phyloP scores from a whole-genome alignment of 2,888 invertebrate genomes.

The Agelastica alni region DNA sequence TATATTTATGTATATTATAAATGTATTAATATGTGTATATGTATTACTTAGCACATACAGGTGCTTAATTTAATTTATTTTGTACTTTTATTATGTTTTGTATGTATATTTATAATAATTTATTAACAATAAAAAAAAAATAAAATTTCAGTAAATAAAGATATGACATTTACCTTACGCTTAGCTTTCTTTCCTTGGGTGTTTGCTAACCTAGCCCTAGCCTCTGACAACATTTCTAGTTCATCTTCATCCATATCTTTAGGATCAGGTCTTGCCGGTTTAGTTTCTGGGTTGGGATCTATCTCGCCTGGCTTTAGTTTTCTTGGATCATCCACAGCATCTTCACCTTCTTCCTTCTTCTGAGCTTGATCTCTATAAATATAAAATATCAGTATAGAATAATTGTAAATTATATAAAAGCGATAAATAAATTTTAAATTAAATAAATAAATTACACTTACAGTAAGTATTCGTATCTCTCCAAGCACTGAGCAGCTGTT shows the following conservation, averaged over 20 bases:
- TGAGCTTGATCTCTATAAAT: conserved; percentile 89
- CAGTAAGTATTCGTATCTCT: conserved; percentile 95
- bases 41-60: too few species aligned
- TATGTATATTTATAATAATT: too few species aligned
- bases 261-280: conserved; percentile 98
- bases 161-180: conserved; percentile 68
- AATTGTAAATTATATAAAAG: neutral
- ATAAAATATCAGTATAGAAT: neutral
- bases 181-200: conserved; percentile 96
- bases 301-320: conserved; percentile 99
- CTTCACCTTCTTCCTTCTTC: conserved; percentile 88
- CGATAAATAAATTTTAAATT: conserved; percentile 4
- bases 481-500: conserved; percentile 98
- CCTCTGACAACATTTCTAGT: conserved; percentile 98
- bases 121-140: too few species aligned
- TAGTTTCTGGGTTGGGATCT: conserved; percentile 99
- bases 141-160: too few species aligned
- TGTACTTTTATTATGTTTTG: too few species aligned
- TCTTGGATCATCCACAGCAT: conserved; percentile 90
- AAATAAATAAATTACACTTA: conserved; percentile 59
- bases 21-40: too few species aligned
- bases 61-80: too few species aligned
- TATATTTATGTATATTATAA: too few species aligned
- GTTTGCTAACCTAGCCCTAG: conserved; percentile 96
- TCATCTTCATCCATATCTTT: conserved; percentile 99